phyloP scores from a whole-genome alignment of 2,888 invertebrate species.

The Athetis lepigone region DNA sequence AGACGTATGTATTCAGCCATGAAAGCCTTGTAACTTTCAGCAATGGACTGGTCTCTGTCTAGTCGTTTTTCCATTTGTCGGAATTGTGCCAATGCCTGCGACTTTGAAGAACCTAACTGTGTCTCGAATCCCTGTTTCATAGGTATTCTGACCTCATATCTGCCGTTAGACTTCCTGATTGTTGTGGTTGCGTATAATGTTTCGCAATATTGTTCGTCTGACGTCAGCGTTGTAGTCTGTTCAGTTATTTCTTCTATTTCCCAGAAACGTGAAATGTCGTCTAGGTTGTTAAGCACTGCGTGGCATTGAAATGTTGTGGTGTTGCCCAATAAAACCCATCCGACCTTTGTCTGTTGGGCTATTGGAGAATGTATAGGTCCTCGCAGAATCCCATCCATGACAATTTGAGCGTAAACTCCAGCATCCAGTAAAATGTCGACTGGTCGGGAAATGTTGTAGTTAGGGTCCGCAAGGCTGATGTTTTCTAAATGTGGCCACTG shows the following conservation, averaged over 20 bases:
- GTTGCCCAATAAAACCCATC: not conserved
- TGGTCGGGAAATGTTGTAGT: conserved; percentile 2
- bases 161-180: not conserved
- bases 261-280: too few species aligned
- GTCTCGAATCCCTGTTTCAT: not conserved
- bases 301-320: not conserved
- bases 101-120: conserved; percentile 1
- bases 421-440: not conserved
- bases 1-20: conserved; percentile 1
- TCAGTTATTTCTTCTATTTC: too few species aligned
- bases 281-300: conserved; percentile 1
- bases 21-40: not conserved
- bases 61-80: not conserved
- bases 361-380: not conserved
- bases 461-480: not conserved
- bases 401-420: conserved; percentile 3
- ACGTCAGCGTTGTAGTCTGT: not conserved
- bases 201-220: conserved; percentile 3
- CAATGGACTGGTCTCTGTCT: not conserved
- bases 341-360: conserved; percentile 1
- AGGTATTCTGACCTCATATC: conserved; percentile 6
- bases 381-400: not conserved
- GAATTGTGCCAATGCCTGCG: not conserved
- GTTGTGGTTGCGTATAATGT: conserved; percentile 2
- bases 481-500: conserved; percentile 1